Conservation (phyloP, 64 coral and sea anemone species). For the Montipora efflorescens region DNA sequence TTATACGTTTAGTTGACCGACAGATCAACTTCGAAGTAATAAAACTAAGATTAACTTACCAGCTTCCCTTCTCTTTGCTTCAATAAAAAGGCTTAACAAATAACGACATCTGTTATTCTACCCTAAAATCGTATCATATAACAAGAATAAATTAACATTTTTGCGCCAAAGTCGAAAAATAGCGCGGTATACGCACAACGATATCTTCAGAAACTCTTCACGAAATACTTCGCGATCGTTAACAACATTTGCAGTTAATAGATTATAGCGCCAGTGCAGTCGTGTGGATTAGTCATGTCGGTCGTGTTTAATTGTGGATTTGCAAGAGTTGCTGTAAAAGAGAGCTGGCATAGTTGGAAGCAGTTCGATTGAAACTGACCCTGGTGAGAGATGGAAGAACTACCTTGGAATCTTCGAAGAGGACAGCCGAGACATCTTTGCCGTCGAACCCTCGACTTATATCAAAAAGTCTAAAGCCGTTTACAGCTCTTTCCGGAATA, state of each 20-base stretch:
- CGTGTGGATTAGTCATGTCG: background rate
- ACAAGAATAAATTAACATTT: too few relatives aligned
- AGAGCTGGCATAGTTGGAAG: background rate
- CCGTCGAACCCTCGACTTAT: background rate
- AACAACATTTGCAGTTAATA: background rate
- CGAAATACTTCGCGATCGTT: background rate
- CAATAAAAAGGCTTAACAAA: too few relatives aligned
- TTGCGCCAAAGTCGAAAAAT: too few relatives aligned
- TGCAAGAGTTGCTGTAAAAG: background rate
- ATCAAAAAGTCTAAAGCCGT: background rate
- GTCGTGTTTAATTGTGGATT: background rate
- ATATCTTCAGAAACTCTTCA: too few relatives aligned
- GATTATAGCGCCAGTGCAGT: background rate
- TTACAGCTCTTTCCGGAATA: slow-evolving; percentile 11
- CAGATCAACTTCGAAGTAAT: too few relatives aligned
- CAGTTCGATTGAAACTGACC: background rate
- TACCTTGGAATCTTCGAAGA: slow-evolving; percentile 1
- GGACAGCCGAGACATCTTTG: background rate
- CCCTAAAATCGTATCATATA: too few relatives aligned
- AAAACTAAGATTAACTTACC: too few relatives aligned
- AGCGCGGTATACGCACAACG: too few relatives aligned
- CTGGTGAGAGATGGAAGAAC: slow-evolving; percentile 1
- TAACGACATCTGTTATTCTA: too few relatives aligned
- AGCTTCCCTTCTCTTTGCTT: too few relatives aligned
- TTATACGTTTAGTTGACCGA: too few relatives aligned